These are phyloP conservation scores for Willisornis vidua DNA, from an alignment of 2,113 vertebrate genomes.

Conservation along the genomic window DNA sequence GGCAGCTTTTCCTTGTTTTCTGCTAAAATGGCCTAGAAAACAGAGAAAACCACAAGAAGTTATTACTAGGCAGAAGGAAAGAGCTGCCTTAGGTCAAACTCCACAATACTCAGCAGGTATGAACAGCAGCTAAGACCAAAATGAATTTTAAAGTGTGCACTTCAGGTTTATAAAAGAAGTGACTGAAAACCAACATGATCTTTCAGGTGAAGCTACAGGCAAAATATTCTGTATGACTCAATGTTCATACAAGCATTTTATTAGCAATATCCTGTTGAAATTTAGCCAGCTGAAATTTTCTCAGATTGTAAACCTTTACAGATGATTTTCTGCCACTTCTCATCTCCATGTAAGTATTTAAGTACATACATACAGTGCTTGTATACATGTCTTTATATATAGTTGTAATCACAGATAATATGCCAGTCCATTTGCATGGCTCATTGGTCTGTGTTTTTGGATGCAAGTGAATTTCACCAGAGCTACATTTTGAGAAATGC, in stretches of 20 bases:
- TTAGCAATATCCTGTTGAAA: background rate
- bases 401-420: background rate
- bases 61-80: background rate
- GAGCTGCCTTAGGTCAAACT: background rate
- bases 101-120: background rate
- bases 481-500: background rate
- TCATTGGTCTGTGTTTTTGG: fast-evolving
- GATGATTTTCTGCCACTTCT: background rate
- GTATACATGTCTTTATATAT: too few relatives aligned
- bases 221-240: background rate
- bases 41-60: background rate
- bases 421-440: background rate
- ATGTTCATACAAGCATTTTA: background rate
- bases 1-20: slow-evolving; percentile 91
- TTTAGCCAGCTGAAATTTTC: background rate
- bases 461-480: background rate
- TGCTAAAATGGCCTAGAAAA: slow-evolving; percentile 78
- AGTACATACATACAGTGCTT: background rate
- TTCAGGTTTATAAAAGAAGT: background rate
- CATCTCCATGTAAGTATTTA: background rate
- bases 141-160: background rate
- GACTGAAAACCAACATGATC: background rate
- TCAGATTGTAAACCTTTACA: background rate
- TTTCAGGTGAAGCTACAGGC: background rate
- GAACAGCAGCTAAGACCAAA: background rate